phyloP scores from a whole-genome alignment of 2,797 vertebrate species.

The Bothrops alternatus region DNA sequence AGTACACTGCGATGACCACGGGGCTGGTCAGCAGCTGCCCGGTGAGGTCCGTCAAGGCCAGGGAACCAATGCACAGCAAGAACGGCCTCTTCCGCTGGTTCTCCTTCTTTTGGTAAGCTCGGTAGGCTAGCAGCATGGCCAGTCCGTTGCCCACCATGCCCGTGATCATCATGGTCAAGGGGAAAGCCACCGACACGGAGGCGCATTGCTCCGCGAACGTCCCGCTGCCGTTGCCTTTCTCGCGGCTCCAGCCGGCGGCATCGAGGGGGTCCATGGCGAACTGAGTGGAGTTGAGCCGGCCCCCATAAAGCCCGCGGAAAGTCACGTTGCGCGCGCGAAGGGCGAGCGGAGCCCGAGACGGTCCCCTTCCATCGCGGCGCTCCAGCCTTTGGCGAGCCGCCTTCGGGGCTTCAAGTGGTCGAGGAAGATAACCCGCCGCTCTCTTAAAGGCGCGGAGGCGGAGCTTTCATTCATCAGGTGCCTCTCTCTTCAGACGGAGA shows the following conservation, averaged over 20 bases:
- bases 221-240: conserved; percentile 9
- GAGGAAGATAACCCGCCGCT: background rate
- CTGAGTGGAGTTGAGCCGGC: conserved; percentile 6
- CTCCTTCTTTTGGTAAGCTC: conserved; percentile 85
- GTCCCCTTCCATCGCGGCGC: background rate
- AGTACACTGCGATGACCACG: conserved; percentile 90
- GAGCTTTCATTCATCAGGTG: conserved; percentile 23
- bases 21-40: conserved; percentile 93
- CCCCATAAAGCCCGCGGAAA: conserved; percentile 6
- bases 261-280: conserved; percentile 44
- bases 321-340: conserved; percentile 36
- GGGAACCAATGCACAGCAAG: conserved; percentile 90
- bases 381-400: background rate
- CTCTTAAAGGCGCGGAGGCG: conserved; percentile 45
- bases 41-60: conserved; percentile 89
- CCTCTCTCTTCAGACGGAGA: background rate
- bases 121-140: conserved; percentile 85
- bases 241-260: background rate
- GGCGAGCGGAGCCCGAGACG: background rate
- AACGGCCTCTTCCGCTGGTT: conserved; percentile 87
- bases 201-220: conserved; percentile 60
- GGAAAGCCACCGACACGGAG: conserved; percentile 84
- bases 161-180: conserved; percentile 90
- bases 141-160: conserved; percentile 91
- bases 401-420: background rate